Conservation (phyloP, 2,113 vertebrate species). For the Channa argus region DNA sequence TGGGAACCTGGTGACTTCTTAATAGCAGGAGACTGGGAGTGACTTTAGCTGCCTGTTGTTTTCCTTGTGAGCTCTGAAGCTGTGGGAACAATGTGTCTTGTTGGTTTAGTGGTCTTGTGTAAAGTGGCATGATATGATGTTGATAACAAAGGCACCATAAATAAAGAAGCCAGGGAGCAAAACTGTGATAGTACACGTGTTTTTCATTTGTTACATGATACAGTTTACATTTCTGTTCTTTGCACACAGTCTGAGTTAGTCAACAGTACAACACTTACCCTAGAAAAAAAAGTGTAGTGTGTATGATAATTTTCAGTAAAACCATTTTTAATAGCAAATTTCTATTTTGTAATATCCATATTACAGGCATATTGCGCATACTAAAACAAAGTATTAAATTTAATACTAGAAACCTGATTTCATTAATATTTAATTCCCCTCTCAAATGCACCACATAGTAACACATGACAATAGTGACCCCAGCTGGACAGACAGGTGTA, state of each 20-base stretch:
- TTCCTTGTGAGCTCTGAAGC: constrained; percentile 27
- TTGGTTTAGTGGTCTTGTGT: constrained; percentile 37
- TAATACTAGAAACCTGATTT: neutral
- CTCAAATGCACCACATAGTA: neutral
- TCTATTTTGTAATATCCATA: too few relatives aligned
- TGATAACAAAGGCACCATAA: constrained; percentile 16
- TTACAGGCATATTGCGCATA: too few relatives aligned
- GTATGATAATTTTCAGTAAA: too few relatives aligned
- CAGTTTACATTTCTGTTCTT: constrained; percentile 20
- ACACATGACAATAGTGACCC: constrained; percentile 27
- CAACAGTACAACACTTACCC: neutral
- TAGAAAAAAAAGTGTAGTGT: too few relatives aligned
- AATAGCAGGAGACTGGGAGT: neutral
- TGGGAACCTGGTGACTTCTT: neutral
- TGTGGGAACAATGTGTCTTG: constrained; percentile 24
- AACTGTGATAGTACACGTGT: neutral
- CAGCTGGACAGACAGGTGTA: constrained; percentile 26
- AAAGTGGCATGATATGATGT: constrained; percentile 14
- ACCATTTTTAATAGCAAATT: too few relatives aligned
- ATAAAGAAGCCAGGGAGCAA: neutral
- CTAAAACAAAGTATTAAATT: neutral
- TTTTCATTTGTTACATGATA: neutral
- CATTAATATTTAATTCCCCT: neutral
- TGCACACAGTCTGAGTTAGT: constrained; percentile 5
- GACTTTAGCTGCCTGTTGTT: constrained; percentile 10